phyloP scores from a whole-genome alignment of 2,113 vertebrate species.

The Rhadina sibilatrix region DNA sequence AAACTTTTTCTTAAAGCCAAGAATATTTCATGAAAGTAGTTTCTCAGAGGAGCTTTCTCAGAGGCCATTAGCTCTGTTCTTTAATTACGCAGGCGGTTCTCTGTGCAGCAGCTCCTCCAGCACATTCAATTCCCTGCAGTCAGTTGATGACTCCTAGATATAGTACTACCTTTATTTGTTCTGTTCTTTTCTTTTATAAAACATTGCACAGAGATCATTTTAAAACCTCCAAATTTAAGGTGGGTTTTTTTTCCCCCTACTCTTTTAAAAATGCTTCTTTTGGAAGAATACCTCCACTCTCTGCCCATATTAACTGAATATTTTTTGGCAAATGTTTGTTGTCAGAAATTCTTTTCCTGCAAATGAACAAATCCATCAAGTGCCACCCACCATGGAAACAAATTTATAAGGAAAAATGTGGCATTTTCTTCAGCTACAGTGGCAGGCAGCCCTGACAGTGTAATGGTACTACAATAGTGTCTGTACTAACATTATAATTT shows the following conservation, averaged over 20 bases:
- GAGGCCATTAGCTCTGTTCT: background rate
- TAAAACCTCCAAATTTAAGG: background rate
- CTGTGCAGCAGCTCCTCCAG: background rate
- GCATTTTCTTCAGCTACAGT: background rate
- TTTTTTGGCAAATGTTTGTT: background rate
- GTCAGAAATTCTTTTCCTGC: background rate
- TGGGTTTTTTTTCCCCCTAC: rapidly evolving
- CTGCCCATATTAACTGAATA: background rate
- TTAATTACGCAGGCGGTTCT: background rate
- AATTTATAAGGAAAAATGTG: background rate
- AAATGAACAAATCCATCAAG: background rate
- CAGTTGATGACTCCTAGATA: background rate
- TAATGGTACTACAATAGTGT: constrained; percentile 9
- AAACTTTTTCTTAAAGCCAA: background rate
- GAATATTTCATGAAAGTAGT: background rate
- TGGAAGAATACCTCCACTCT: background rate
- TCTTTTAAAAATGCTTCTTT: background rate
- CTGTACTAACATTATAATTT: constrained; percentile 26
- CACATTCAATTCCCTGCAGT: background rate
- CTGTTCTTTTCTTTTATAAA: background rate
- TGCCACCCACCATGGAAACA: background rate
- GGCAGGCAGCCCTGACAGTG: background rate
- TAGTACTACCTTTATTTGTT: background rate
- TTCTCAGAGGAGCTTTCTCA: background rate
- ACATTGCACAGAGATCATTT: background rate